Evolutionary conservation across 2,888 invertebrate genomes (phyloP).

Genomic region (Rhorus exstirpatorius): DNA sequence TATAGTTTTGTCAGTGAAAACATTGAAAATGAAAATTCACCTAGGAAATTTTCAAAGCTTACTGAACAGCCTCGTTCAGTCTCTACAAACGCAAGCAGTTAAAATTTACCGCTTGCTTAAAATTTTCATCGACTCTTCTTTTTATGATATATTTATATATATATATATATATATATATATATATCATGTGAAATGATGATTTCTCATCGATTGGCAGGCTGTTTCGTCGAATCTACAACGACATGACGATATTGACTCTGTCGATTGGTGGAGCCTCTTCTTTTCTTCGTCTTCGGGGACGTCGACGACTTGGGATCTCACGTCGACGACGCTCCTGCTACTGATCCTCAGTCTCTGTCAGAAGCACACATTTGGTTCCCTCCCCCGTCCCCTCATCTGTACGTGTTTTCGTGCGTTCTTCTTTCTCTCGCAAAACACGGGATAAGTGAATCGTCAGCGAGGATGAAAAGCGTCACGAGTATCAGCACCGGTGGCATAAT

Average conservation of each 20-base stretch:
- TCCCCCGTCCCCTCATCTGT: neutral
- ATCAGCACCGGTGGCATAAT: conserved; percentile 78
- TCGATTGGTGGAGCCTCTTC: conserved; percentile 62
- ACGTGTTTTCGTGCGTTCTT: conserved; percentile 62
- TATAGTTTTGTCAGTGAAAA: too few relatives aligned
- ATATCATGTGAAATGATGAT: conserved; percentile 40
- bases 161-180: too few relatives aligned
- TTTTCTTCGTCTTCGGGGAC: conserved; percentile 58
- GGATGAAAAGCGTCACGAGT: conserved; percentile 75
- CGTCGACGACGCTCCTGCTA: conserved; percentile 69
- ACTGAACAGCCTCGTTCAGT: too few relatives aligned
- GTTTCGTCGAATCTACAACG: conserved; percentile 66
- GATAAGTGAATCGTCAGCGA: conserved; percentile 63
- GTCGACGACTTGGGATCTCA: conserved; percentile 63
- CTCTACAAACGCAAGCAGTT: too few relatives aligned
- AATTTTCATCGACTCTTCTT: too few relatives aligned
- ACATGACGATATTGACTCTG: conserved; percentile 75
- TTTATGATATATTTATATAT: too few relatives aligned
- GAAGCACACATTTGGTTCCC: too few relatives aligned
- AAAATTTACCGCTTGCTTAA: too few relatives aligned
- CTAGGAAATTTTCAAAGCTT: too few relatives aligned
- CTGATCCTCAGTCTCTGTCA: conserved; percentile 43
- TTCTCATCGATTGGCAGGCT: conserved; percentile 34
- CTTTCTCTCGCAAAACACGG: conserved; percentile 22
- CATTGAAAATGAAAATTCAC: too few relatives aligned